Evolutionary conservation across 2,113 vertebrate genomes (phyloP).

Genomic region (Podarcis muralis): DNA sequence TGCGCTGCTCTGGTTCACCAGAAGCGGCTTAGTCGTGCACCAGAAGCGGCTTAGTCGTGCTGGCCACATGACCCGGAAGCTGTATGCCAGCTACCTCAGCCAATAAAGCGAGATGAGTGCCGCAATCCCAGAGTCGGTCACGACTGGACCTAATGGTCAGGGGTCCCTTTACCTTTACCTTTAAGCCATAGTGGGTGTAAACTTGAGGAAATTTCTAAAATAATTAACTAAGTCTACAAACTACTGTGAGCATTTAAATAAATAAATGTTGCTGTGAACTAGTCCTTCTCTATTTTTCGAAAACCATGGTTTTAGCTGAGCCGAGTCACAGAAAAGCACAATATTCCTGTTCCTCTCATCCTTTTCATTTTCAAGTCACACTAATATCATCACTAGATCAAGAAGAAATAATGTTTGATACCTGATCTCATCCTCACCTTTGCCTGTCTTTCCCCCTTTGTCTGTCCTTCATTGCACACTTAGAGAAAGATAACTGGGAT

Average conservation of each 20-base stretch:
- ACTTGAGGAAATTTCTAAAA: not conserved
- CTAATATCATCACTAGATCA: not conserved
- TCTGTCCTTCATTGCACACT: not conserved
- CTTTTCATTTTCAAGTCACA: not conserved
- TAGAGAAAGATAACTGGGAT: not conserved
- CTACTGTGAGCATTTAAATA: not conserved
- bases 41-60: too few species aligned
- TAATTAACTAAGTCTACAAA: not conserved
- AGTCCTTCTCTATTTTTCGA: not conserved
- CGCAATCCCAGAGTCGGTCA: too few species aligned
- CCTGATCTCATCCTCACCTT: not conserved
- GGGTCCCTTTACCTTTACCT: too few species aligned
- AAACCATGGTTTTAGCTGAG: not conserved
- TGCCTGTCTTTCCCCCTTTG: not conserved
- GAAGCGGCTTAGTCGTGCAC: too few species aligned
- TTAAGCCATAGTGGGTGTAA: not conserved
- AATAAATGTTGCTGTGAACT: not conserved
- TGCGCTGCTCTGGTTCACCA: too few species aligned
- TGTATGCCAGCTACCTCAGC: too few species aligned
- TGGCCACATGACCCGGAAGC: too few species aligned
- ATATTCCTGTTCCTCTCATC: not conserved
- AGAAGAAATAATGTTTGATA: not conserved
- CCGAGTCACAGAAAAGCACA: not conserved
- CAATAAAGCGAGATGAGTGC: too few species aligned
- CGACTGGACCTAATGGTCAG: too few species aligned